Base-by-base conservation (phyloP, 2,797 vertebrate genomes). In the Pseudotriccus pelzelni region DNA sequence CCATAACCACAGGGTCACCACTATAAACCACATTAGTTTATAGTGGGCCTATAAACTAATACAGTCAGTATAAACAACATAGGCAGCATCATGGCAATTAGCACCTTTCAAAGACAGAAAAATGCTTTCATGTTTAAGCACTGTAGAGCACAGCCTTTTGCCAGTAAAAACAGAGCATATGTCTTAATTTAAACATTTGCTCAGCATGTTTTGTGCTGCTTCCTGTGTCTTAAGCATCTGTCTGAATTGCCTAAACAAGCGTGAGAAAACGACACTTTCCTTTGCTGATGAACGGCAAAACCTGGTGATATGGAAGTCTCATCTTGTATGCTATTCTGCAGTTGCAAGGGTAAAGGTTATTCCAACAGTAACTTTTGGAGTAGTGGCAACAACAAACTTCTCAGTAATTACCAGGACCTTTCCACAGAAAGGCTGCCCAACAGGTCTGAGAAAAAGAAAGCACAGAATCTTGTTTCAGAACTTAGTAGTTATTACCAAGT, bases 101-200 rank as follows among this genome's bases (percentile, higher is more conserved):
- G 46, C 69, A 36, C 43, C 46, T 69, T 94, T 86, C 80, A 96
- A 62, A 93, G 73, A 75, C 7, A 94, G 63, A 89, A 80, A 94
- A 96, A 73, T 11, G 63, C 36, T 67, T 74, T 87, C 87, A 85
- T 88, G 62, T 94, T 88, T 92, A 92, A 96, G 86, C 47, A 68
- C 84, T 80, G 55, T 25, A 84, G 60, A 97, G 72, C 69, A 89
- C 81, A 88, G 81, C 12, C 78, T 93, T 96, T 70, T 84, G 91
- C 75, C 87, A 96, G 82, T 78, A 90, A 97, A 97, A 97, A 86
- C 78, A 95, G 86, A 96, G 69, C 41, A 39, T 94, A 93, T 75
- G 89, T 77, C 93, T 97, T 96, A 91, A 96, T 96, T 97, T 97
- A 95, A 90, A 97, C 97, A 90, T 95, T 89, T 96, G 89, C 77